Evolutionary conservation across 2,888 invertebrate genomes (phyloP).

Genomic region (Onthophagus sagittarius): DNA sequence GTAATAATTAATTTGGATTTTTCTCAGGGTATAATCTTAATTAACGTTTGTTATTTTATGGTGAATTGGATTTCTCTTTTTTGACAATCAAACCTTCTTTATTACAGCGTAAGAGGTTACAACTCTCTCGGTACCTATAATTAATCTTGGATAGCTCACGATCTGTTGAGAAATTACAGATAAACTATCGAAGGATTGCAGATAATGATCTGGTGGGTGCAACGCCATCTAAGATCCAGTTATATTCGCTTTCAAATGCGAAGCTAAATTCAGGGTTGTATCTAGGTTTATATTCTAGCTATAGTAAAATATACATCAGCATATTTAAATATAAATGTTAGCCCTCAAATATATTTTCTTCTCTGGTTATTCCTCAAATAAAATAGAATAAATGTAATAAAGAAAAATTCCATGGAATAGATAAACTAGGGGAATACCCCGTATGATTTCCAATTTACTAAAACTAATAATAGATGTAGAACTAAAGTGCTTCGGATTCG

Average conservation of each 20-base stretch:
- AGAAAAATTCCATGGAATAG: too few relatives aligned
- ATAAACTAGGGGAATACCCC: too few relatives aligned
- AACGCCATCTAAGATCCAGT: neutral
- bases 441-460: too few relatives aligned
- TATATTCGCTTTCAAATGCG: neutral
- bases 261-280: neutral
- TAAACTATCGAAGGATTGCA: neutral
- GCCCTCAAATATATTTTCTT: too few relatives aligned
- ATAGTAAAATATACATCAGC: too few relatives aligned
- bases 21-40: neutral
- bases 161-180: neutral
- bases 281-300: neutral
- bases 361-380: too few relatives aligned
- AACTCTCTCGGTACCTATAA: neutral
- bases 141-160: neutral
- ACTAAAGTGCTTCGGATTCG: too few relatives aligned
- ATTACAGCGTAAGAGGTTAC: neutral
- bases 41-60: too few relatives aligned
- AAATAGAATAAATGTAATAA: too few relatives aligned
- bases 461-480: too few relatives aligned
- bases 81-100: neutral
- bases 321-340: too few relatives aligned
- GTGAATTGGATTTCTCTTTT: neutral
- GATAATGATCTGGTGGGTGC: neutral
- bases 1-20: neutral